A percentile compares a stretch with the other conserved stretches of the same genome.
Evolutionary conservation across 2,113 vertebrate genomes (phyloP).

Genomic region (Ptilonorhynchus violaceus): DNA sequence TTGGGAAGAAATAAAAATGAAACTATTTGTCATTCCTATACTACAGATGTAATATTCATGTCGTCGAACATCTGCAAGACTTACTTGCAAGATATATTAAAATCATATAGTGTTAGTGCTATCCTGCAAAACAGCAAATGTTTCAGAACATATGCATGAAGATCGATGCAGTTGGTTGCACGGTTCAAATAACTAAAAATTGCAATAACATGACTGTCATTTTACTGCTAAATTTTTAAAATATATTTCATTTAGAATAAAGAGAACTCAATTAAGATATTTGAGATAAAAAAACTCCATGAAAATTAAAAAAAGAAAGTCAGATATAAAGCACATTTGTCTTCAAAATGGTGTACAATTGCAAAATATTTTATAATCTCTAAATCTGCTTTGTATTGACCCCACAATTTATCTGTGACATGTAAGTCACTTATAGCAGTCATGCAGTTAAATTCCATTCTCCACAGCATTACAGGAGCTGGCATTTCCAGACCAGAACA

Average conservation of each 20-base stretch:
- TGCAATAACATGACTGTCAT: not conserved
- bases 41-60: not conserved
- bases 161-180: not conserved
- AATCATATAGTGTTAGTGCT: not conserved
- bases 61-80: not conserved
- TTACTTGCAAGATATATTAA: not conserved
- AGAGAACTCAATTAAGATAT: not conserved
- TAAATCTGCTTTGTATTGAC: conserved; percentile 37
- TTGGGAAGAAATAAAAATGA: not conserved
- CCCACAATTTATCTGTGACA: conserved; percentile 37
- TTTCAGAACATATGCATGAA: not conserved
- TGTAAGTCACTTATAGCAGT: not conserved
- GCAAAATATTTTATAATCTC: conserved; percentile 6
- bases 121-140: not conserved
- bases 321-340: not conserved
- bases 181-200: not conserved
- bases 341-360: conserved; percentile 31
- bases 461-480: not conserved
- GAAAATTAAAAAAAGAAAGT: not conserved
- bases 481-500: not conserved
- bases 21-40: not conserved
- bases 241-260: not conserved
- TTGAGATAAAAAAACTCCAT: not conserved
- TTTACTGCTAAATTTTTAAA: not conserved
- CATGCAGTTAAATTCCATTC: conserved; percentile 61